These are phyloP conservation scores for Sebastes melanostomus DNA, from an alignment of 2,797 vertebrate species.

Conservation along the genomic window DNA sequence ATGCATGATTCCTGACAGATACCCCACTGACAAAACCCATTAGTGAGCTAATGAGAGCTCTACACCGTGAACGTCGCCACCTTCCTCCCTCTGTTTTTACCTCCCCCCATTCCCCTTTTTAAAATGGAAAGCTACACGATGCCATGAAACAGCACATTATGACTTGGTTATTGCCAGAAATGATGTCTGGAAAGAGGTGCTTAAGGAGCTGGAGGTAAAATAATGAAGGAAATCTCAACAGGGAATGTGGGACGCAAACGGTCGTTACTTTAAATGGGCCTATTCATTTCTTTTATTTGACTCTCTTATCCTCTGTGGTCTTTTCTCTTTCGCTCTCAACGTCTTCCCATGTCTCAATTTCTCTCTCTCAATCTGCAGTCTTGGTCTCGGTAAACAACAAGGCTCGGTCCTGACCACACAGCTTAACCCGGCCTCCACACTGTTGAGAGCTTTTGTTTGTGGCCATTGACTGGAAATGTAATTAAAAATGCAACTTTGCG, in stretches of 20 bases:
- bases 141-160: constrained; percentile 51
- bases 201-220: constrained; percentile 63
- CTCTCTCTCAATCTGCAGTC: neutral
- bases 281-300: constrained; percentile 62
- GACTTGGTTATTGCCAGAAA: constrained; percentile 63
- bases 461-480: constrained; percentile 20
- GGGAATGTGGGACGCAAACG: constrained; percentile 34
- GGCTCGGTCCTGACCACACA: neutral
- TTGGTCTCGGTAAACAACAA: constrained; percentile 24
- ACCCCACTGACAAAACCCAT: constrained; percentile 75
- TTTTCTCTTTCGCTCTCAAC: constrained; percentile 4
- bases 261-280: constrained; percentile 53
- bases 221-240: constrained; percentile 48
- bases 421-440: constrained; percentile 3
- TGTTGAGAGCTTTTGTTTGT: constrained; percentile 22
- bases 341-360: constrained; percentile 17
- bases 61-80: neutral
- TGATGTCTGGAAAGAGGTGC: constrained; percentile 56
- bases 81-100: constrained; percentile 6
- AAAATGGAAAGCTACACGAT: constrained; percentile 51
- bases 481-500: constrained; percentile 39
- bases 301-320: constrained; percentile 17
- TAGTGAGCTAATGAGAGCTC: constrained; percentile 67
- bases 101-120: neutral
- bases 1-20: constrained; percentile 71